Base-by-base conservation (phyloP, 23 tunicate species). In the Oikopleura albicans region DNA sequence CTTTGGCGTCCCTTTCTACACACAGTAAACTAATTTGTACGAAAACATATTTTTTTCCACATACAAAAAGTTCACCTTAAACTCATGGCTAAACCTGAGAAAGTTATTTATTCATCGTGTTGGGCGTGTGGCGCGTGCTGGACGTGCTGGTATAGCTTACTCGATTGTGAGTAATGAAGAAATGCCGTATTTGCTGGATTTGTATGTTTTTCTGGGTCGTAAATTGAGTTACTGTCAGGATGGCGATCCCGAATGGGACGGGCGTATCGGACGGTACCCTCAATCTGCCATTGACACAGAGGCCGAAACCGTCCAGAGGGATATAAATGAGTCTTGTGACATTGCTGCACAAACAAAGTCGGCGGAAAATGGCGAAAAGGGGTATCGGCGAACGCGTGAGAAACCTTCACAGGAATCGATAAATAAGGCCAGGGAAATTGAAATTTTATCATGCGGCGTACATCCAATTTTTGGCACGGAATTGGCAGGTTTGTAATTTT, bases 91-190 rank as follows among this genome's bases (percentile, higher is more conserved):
- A n/a, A n/a, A n/a, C n/a, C n/a, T n/a, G n/a, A n/a, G n/a, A n/a
- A 95, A 95, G 71, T 84, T 90, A n/a, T 95, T 95, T 86, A 87
- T 90, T 0, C 99, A 95, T 86, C 87, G 99, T 88, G 99, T 95
- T 1, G 99, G 99, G 40, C 88, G 99, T 66, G 99, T 95, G 0
- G 99, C 99, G 4, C 76, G 99, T 41, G 99, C 99, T 76, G 99
- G 99, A 12, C 76, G 99, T 1, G 87, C 90, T 0, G 99, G 99
- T 41, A 75, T 87, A 1, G 99, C 99, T 35, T 95, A 88, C 83
- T 90, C 96, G 33, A 76, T 95, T 4, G 91, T 95, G 1, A 76
- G 84, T 34, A 41, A 87, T 39, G 99, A 95, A 38, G 99, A 95
- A 56, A 84, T 95, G 35, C 84, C 99, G 0, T 95, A 83, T 66